Conservation (phyloP, 2,888 invertebrate species). For the Apodemia duryi region DNA sequence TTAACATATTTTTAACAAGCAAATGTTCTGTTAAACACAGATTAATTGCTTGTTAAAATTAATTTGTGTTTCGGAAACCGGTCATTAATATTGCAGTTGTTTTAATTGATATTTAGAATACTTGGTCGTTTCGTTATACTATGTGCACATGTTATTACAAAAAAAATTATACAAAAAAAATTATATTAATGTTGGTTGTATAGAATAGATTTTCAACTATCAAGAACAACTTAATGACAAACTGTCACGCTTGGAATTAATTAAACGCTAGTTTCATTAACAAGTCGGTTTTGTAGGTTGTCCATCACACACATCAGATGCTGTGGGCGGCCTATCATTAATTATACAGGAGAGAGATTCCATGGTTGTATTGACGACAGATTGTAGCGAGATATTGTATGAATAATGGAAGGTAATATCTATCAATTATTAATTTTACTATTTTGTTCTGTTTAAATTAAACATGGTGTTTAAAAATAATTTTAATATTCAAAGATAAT, state of each 20-base stretch:
- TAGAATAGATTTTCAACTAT: neutral
- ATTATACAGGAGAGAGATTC: slow-evolving; percentile 4
- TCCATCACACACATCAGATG: slow-evolving; percentile 19
- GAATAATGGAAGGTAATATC: neutral
- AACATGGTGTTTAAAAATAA: too few species aligned
- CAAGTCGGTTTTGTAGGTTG: slow-evolving; percentile 20
- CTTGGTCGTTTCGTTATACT: too few species aligned
- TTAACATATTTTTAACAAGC: too few species aligned
- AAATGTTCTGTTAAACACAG: too few species aligned
- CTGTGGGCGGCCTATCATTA: slow-evolving; percentile 16
- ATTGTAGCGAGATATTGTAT: neutral
- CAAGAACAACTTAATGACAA: slow-evolving; percentile 3
- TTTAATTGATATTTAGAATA: too few species aligned
- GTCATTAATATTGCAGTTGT: too few species aligned
- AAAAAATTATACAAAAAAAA: too few species aligned
- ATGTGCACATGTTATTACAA: too few species aligned
- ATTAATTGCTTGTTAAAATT: too few species aligned
- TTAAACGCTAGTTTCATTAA: slow-evolving; percentile 17
- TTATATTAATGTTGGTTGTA: too few species aligned
- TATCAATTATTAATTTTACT: neutral
- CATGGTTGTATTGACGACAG: neutral
- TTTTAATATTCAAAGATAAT: too few species aligned
- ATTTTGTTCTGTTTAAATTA: neutral
- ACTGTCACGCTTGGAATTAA: slow-evolving; percentile 17
- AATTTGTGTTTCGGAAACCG: too few species aligned